phyloP scores from a whole-genome alignment of 2,888 invertebrate species.

The Lycia hirtaria region DNA sequence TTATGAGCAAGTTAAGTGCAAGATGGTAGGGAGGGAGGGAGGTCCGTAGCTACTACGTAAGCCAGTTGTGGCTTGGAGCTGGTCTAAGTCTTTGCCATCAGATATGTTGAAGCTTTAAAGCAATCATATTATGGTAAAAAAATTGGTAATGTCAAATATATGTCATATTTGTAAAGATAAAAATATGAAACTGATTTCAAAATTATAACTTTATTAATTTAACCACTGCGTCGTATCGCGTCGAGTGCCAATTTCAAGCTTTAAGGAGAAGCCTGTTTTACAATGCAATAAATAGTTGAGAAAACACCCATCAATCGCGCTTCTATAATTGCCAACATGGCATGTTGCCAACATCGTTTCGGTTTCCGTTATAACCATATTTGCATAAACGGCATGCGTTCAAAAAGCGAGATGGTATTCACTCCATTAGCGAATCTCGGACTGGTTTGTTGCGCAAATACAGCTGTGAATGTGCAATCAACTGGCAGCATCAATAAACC shows the following conservation, averaged over 20 bases:
- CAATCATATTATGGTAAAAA: too few relatives aligned
- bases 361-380: conserved; percentile 40
- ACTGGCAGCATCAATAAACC: conserved; percentile 49
- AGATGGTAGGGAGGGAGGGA: too few relatives aligned
- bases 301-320: conserved; percentile 16
- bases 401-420: conserved; percentile 28
- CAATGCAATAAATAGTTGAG: conserved; percentile 4
- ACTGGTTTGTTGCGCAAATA: conserved; percentile 37
- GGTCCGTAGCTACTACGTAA: too few relatives aligned
- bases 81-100: too few relatives aligned
- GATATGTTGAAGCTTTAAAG: too few relatives aligned
- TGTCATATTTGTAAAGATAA: too few relatives aligned
- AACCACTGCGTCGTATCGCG: neutral
- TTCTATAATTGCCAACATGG: conserved; percentile 26
- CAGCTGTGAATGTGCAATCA: conserved; percentile 38
- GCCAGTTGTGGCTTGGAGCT: too few relatives aligned
- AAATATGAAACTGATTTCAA: too few relatives aligned
- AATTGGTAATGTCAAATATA: too few relatives aligned
- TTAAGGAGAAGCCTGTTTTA: conserved; percentile 11
- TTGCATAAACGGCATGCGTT: conserved; percentile 32
- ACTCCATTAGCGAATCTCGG: conserved; percentile 36
- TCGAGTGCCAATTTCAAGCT: neutral
- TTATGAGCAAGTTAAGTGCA: too few relatives aligned
- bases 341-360: conserved; percentile 33
- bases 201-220: neutral